A percentile compares a stretch with the other conserved stretches of the same genome.
Evolutionary conservation across 2,113 vertebrate genomes (phyloP).

Genomic region (Mus spicilegus): DNA sequence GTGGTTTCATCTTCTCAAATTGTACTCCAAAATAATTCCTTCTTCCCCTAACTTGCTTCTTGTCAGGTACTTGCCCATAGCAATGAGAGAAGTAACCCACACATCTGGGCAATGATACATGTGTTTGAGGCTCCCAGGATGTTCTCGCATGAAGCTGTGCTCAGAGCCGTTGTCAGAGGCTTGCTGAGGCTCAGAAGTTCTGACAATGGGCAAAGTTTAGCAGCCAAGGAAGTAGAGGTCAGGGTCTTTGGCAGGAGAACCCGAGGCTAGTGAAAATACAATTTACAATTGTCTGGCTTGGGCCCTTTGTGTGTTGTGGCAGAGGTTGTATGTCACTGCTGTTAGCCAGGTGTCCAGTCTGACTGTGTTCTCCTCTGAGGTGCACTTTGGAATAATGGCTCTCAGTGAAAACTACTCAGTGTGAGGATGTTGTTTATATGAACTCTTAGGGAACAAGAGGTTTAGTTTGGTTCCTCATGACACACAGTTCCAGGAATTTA

Average conservation of each 20-base stretch:
- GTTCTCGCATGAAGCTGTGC: background rate
- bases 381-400: slow-evolving; percentile 66
- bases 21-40: background rate
- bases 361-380: slow-evolving; percentile 49
- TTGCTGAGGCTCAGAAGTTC: background rate
- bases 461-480: slow-evolving; percentile 65
- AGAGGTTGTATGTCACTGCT: background rate
- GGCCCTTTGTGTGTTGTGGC: background rate
- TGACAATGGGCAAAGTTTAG: slow-evolving; percentile 4
- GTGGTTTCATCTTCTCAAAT: too few species aligned
- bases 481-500: slow-evolving; percentile 76
- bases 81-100: background rate
- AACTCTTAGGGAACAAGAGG: slow-evolving; percentile 49
- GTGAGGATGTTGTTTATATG: slow-evolving; percentile 73
- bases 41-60: background rate
- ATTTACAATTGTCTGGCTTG: background rate
- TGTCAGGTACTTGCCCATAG: background rate
- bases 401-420: slow-evolving; percentile 76
- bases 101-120: too few species aligned
- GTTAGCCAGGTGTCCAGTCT: slow-evolving; percentile 51
- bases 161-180: background rate
- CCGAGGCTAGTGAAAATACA: background rate
- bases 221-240: background rate
- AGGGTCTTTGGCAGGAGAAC: background rate
- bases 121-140: background rate